Base-by-base conservation (phyloP, 2,888 invertebrate genomes). In the Dermolepida albohirtum region DNA sequence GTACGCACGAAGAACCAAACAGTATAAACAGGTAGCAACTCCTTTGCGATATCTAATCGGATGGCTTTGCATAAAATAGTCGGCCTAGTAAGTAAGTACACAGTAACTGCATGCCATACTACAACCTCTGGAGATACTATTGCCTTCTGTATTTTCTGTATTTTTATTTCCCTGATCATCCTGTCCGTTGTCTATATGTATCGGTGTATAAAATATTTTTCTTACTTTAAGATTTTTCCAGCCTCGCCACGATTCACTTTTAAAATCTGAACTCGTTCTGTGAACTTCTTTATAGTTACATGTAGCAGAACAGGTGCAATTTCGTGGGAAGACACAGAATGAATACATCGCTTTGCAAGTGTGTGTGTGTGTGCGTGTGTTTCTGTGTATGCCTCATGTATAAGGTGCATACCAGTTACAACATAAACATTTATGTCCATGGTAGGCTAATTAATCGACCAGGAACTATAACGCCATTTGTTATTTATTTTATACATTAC, bases 251-350 rank as follows among this genome's bases (percentile, higher is more conserved):
- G 29, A 34, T 14, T 34, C 49, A 49, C 47, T 49, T 50, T 63
- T 57, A 64, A 65, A 69, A 65, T 59, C 54, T 49, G 64, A 69
- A 69, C 71, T 67, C 55, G 71, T 71, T 71, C 69, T 10, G 34
- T 8, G 34, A 6, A 12, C 59, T 69, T 67, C 62, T 66, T 69
- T 71, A 71, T 66, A 62, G 69, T 69, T 64, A 64, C 64, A 10
- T 34, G 34, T 10, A 34, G 10, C 14, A 5, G 57, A 71, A 71
- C 71, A 71, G 71, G 69, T 71, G 71, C 67, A 71, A 68, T 69
- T 57, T 71, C 71, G 71, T 71, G 71, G 69, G 71, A 71, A 71
- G 67, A 69, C 63, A 29, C 55, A n/a, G 55, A 59, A 59, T 47
- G 59, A 44, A 44, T 59, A 59, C 55, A 55, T 14, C 14, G 17